phyloP scores from a whole-genome alignment of 2,797 vertebrate genomes.

The Bradypus variegatus region DNA sequence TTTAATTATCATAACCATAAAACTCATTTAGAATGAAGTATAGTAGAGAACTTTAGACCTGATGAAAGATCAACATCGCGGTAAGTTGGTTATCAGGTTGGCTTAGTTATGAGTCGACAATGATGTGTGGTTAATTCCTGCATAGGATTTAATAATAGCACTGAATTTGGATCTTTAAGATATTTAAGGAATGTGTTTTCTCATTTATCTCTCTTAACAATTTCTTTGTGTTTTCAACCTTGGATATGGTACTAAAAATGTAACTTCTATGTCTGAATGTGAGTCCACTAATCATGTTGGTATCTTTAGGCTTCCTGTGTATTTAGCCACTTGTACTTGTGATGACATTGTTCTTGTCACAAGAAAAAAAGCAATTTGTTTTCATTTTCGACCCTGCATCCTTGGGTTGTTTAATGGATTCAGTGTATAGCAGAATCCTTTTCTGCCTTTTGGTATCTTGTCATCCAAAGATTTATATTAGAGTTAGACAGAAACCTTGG shows the following conservation, averaged over 20 bases:
- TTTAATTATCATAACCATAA: neutral
- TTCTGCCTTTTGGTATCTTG: slow-evolving; percentile 24
- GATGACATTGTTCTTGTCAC: neutral
- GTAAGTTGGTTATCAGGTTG: neutral
- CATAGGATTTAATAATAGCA: neutral
- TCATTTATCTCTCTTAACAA: slow-evolving; percentile 13
- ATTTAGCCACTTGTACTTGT: neutral
- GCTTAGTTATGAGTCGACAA: neutral
- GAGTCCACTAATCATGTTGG: neutral
- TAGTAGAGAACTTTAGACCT: neutral
- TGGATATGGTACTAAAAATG: neutral
- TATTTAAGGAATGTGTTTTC: slow-evolving; percentile 10
- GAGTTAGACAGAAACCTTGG: slow-evolving; percentile 8
- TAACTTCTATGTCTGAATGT: slow-evolving; percentile 13
- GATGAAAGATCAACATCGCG: neutral
- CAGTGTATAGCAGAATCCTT: neutral
- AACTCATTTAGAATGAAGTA: neutral
- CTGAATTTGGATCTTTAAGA: slow-evolving; percentile 12
- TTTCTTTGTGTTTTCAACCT: slow-evolving; percentile 16
- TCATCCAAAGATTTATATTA: slow-evolving; percentile 21
- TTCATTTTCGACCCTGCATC: slow-evolving; percentile 7
- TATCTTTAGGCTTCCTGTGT: neutral
- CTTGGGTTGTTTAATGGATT: slow-evolving; percentile 25
- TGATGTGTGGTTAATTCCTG: neutral
- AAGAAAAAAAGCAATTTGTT: neutral